Percentiles rank a stretch among this genome's conserved stretches.
These are phyloP conservation scores for Oreonectes daqikongensis DNA, from an alignment of 2,797 vertebrate species.

Conservation along the genomic window DNA sequence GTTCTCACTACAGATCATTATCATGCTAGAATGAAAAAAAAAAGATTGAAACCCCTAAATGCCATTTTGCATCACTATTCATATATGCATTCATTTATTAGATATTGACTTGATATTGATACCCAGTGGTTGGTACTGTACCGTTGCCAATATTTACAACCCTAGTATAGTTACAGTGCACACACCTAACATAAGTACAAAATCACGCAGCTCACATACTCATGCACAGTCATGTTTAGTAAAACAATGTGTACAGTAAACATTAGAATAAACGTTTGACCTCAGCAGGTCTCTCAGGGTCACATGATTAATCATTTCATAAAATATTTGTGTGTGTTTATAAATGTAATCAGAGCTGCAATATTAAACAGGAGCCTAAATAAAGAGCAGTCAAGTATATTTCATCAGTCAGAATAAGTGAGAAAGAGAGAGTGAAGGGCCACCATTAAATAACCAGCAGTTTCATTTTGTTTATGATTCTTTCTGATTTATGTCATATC, in stretches of 20 bases:
- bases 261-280: conserved; percentile 17
- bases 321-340: not conserved
- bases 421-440: conserved; percentile 30
- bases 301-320: conserved; percentile 32
- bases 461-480: not conserved
- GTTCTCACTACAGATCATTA: not conserved
- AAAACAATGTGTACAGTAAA: conserved; percentile 9
- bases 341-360: conserved; percentile 40
- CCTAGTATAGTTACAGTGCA: not conserved
- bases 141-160: too few relatives aligned
- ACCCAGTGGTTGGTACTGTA: not conserved
- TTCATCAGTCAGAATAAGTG: conserved; percentile 37
- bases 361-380: conserved; percentile 41
- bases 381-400: conserved; percentile 37
- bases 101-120: not conserved
- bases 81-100: not conserved
- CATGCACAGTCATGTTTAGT: not conserved
- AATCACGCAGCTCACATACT: too few relatives aligned
- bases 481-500: too few relatives aligned
- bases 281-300: not conserved
- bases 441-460: conserved; percentile 36
- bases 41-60: not conserved
- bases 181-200: not conserved
- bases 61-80: not conserved
- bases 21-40: not conserved